Percentiles rank a stretch among this genome's conserved stretches.
These are phyloP conservation scores for Sebastolobus altivelis DNA, from an alignment of 2,797 vertebrate genomes.

Conservation along the genomic window DNA sequence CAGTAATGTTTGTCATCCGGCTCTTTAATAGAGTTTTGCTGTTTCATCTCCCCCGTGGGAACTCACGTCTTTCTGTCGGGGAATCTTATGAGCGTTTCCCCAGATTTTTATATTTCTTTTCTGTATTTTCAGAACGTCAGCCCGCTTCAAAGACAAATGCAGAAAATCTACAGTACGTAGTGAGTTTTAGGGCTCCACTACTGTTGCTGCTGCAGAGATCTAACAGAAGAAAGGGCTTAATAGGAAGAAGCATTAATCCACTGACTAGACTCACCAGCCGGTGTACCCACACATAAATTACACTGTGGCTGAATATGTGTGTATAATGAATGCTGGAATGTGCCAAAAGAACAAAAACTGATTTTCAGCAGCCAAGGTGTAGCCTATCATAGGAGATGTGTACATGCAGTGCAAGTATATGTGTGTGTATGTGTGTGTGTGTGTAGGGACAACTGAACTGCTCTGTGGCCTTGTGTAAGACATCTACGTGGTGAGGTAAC, in stretches of 20 bases:
- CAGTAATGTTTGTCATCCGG: conserved; percentile 20
- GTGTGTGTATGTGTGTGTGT: not conserved
- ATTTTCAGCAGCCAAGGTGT: not conserved
- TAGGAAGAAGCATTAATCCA: conserved; percentile 25
- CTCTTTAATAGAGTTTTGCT: conserved; percentile 8
- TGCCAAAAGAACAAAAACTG: not conserved
- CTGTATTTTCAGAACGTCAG: not conserved
- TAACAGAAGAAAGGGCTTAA: conserved; percentile 3
- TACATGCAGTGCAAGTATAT: not conserved
- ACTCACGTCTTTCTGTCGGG: conserved; percentile 25
- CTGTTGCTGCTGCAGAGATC: conserved; percentile 19
- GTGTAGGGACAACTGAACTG: not conserved
- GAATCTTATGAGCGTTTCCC: conserved; percentile 29
- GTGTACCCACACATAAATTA: conserved; percentile 2
- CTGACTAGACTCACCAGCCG: conserved; percentile 12
- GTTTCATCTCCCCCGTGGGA: not conserved
- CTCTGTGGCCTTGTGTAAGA: conserved; percentile 32
- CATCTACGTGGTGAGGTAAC: conserved; percentile 40
- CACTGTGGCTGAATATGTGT: conserved; percentile 7
- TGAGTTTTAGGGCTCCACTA: not conserved
- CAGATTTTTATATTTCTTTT: conserved; percentile 14
- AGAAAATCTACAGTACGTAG: not conserved
- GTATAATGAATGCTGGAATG: not conserved
- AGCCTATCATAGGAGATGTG: not conserved
- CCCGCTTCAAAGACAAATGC: conserved; percentile 5